These are phyloP conservation scores for Apodemus speciosus DNA, from an alignment of 2,113 vertebrate species.

Conservation along the genomic window DNA sequence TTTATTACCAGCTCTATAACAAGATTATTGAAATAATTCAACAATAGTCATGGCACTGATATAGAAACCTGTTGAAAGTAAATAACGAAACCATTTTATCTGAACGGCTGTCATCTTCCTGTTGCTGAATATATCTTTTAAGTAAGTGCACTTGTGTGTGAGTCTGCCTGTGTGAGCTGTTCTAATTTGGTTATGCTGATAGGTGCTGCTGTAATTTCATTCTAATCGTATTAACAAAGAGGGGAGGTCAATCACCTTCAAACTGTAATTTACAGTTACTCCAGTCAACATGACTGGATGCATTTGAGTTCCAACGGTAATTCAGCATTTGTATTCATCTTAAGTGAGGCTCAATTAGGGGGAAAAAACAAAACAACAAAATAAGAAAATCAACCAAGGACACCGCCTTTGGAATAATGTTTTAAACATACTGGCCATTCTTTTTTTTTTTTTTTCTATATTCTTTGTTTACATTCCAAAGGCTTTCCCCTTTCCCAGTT, in stretches of 20 bases:
- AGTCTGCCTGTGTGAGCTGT: slow-evolving; percentile 85
- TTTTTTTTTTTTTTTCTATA: too few relatives aligned
- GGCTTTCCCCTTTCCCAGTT: too few relatives aligned
- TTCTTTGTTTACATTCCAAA: too few relatives aligned
- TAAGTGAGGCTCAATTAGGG: slow-evolving; percentile 68
- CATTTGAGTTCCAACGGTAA: slow-evolving; percentile 71
- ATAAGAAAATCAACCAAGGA: too few relatives aligned
- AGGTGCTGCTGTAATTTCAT: slow-evolving; percentile 87
- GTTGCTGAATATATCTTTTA: slow-evolving; percentile 85
- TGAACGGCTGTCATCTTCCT: slow-evolving; percentile 88
- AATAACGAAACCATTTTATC: slow-evolving; percentile 89
- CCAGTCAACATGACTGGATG: slow-evolving; percentile 83
- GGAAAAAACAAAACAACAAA: slow-evolving; percentile 70
- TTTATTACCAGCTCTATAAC: slow-evolving; percentile 85
- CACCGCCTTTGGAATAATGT: slow-evolving; percentile 17
- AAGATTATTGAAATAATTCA: slow-evolving; percentile 89
- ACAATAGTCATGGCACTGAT: slow-evolving; percentile 85
- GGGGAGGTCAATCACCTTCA: slow-evolving; percentile 87
- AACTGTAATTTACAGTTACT: slow-evolving; percentile 83
- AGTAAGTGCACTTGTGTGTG: slow-evolving; percentile 86
- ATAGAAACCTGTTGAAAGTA: slow-evolving; percentile 87
- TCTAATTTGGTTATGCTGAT: slow-evolving; percentile 89
- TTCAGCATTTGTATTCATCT: slow-evolving; percentile 65
- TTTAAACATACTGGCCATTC: slow-evolving; percentile 11
- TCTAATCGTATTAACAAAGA: slow-evolving; percentile 89